These are phyloP conservation scores for Sminthurinus aureus DNA, from an alignment of 2,888 invertebrate genomes.

Conservation along the genomic window DNA sequence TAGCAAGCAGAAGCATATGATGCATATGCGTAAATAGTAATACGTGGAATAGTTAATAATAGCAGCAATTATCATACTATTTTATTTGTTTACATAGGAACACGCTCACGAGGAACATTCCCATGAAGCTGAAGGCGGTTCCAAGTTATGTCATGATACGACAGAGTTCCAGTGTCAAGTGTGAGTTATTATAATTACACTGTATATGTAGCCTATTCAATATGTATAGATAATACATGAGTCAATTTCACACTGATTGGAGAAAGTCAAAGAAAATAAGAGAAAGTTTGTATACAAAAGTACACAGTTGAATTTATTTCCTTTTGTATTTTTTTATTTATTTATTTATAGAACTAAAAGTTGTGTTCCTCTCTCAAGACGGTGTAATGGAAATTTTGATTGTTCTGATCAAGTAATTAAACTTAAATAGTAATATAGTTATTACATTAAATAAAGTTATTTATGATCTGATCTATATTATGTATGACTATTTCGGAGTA, in stretches of 20 bases:
- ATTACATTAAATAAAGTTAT: background rate
- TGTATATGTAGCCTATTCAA: no score
- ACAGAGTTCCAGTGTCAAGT: slow-evolving; percentile 39
- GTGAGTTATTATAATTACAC: slow-evolving; percentile 26
- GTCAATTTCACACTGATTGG: background rate
- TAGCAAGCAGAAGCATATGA: no score
- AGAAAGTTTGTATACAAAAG: no score
- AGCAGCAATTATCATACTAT: no score
- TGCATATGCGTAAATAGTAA: no score
- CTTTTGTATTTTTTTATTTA: background rate
- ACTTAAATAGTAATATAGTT: background rate
- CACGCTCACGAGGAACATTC: slow-evolving; percentile 26
- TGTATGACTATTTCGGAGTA: no score
- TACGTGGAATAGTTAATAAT: no score
- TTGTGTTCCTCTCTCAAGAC: slow-evolving; percentile 24
- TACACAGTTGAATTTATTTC: background rate
- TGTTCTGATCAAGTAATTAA: slow-evolving; percentile 61
- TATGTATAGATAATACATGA: background rate
- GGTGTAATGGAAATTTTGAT: slow-evolving; percentile 28
- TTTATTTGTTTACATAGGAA: no score
- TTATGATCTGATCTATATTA: background rate
- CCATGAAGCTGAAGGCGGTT: slow-evolving; percentile 21
- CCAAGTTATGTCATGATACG: slow-evolving; percentile 17
- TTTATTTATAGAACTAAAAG: slow-evolving; percentile 27
- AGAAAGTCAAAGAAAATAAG: background rate